Base-by-base conservation (phyloP, 2,888 invertebrate genomes). In the Rhogogaster chlorosoma region DNA sequence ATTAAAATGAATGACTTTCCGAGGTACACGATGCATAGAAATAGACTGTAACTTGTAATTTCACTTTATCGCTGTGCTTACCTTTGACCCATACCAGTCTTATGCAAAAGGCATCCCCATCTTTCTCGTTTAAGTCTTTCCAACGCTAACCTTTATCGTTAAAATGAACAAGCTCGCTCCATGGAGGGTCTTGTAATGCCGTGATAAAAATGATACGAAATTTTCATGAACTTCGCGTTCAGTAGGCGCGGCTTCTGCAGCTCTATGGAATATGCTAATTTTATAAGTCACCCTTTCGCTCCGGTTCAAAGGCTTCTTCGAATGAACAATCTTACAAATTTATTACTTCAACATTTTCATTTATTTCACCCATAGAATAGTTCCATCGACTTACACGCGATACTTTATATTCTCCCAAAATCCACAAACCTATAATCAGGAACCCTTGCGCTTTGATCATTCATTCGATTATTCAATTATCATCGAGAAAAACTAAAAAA, bases 181-280 rank as follows among this genome's bases (percentile, higher is more conserved):
- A 32, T 26, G 49, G 77, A 77, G 77, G 29, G 77, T 49, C 77
- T 45, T 45, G 77, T 77, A 77, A 77, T 77, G 38, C 53, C 29
- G 45, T 49, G 77, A 77, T 77, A 49, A 77, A 77, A 77, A 77
- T 77, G 77, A 77, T 77, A 29, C 49, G 77, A 77, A 77, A 77
- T 77, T 77, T 77, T 77, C 77, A 77, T 77, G 29, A 77, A 77
- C 5, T 77, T 77, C 29, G 26, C 77, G 26, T 77, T 77, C 77
- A 18, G n/a, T 73, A 73, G 38, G 67, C 42, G 15, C n/a, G 18
- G 73, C 42, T 77, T 49, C 18, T 29, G 32, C 67, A 61, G 12
- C 22, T 42, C 36, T 73, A 42, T 73, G 38, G 38, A 42, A 49
- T 77, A 73, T 77, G 77, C 45, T 49, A 77, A 49, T 77, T 77